phyloP scores from a whole-genome alignment of 30 jellyfish, hydroid and myxozoan species.

The Pseudorhiza aurosa region DNA sequence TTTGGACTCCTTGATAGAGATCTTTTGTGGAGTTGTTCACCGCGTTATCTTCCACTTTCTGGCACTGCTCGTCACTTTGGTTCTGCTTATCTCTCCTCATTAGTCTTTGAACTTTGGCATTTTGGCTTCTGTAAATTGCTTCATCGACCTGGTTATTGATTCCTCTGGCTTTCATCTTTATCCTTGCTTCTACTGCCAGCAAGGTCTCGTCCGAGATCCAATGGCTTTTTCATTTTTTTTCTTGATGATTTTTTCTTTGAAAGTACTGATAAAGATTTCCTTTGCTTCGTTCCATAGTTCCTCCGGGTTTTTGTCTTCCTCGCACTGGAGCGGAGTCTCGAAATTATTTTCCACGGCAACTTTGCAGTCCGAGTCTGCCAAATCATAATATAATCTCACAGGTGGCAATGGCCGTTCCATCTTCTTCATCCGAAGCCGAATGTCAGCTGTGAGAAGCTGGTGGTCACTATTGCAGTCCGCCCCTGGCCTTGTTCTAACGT shows the following conservation, averaged over 20 bases:
- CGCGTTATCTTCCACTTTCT: slow-evolving; percentile 17
- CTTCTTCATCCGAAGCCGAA: neutral
- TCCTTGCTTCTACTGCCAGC: neutral
- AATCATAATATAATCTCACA: neutral
- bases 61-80: slow-evolving; percentile 1
- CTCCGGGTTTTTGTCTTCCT: slow-evolving; percentile 28
- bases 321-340: slow-evolving; percentile 6
- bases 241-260: slow-evolving; percentile 18
- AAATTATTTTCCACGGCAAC: neutral
- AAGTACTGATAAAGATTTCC: neutral
- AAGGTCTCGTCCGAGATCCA: slow-evolving; percentile 29
- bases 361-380: neutral
- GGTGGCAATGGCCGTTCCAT: neutral
- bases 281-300: slow-evolving; percentile 49
- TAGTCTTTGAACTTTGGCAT: slow-evolving; percentile 11
- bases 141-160: neutral
- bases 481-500: slow-evolving; percentile 6
- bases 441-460: slow-evolving; percentile 6
- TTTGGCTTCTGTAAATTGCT: slow-evolving; percentile 22
- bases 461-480: slow-evolving; percentile 25
- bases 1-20: neutral
- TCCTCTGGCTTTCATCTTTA: slow-evolving; percentile 11
- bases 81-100: slow-evolving; percentile 36
- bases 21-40: neutral
- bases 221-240: neutral